Conservation (phyloP, 2,113 vertebrate genomes). For the Phyllostomus discolor region DNA sequence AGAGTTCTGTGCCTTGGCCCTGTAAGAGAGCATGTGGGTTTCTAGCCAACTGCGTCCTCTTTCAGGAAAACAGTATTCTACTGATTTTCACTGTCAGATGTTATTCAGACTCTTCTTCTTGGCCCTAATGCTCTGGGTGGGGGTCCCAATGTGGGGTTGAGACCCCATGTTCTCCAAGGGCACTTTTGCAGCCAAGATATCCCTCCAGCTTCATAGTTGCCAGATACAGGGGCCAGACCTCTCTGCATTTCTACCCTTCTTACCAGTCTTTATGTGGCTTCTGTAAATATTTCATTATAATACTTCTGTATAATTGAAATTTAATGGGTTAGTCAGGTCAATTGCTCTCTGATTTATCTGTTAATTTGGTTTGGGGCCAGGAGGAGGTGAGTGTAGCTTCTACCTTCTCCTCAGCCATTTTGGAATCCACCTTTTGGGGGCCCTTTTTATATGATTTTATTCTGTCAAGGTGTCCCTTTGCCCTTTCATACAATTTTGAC, state of each 20-base stretch:
- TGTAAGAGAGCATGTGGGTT: neutral
- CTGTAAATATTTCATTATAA: neutral
- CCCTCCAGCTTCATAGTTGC: neutral
- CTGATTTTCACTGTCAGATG: neutral
- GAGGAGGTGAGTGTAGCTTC: neutral
- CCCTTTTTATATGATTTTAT: constrained; percentile 19
- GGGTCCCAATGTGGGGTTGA: neutral
- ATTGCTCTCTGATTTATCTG: neutral
- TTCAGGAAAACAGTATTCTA: neutral
- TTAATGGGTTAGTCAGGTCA: neutral
- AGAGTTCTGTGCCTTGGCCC: neutral
- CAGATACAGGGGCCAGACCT: neutral
- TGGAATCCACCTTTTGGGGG: neutral
- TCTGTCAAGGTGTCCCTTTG: constrained; percentile 53
- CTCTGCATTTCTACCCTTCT: neutral
- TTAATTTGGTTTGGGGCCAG: neutral
- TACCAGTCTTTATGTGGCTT: neutral
- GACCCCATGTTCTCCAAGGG: neutral
- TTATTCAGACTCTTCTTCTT: neutral
- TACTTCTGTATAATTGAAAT: neutral
- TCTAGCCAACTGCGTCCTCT: neutral
- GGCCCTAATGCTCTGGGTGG: neutral
- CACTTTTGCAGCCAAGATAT: neutral
- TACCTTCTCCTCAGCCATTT: neutral
- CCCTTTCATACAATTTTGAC: constrained; percentile 1